Conservation (phyloP, 2,113 vertebrate species). For the Anthoscopus minutus region DNA sequence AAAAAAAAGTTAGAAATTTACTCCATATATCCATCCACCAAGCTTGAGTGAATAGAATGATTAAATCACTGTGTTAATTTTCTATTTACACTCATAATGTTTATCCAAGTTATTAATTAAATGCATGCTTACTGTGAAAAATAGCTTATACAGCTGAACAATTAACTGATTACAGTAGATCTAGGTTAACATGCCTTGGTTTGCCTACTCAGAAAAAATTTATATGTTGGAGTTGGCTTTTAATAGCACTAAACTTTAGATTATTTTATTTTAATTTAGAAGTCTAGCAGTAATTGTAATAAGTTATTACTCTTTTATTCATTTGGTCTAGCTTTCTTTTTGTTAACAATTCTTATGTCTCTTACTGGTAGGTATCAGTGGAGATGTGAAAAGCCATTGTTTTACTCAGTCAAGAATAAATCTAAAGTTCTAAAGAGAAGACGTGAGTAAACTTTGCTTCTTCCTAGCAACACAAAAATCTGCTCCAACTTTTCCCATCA, state of each 20-base stretch:
- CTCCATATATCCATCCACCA: neutral
- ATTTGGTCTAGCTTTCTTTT: neutral
- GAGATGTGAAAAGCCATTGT: conserved; percentile 72
- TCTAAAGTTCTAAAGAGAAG: conserved; percentile 61
- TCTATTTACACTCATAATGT: neutral
- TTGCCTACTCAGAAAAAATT: neutral
- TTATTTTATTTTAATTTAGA: neutral
- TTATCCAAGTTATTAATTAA: conserved; percentile 10
- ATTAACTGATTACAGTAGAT: neutral
- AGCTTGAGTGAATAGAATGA: neutral
- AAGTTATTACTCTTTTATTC: neutral
- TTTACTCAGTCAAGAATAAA: conserved; percentile 48
- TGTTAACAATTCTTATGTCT: neutral
- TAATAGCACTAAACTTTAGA: neutral
- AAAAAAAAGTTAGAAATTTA: neutral
- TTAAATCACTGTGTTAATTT: neutral
- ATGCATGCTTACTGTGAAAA: neutral
- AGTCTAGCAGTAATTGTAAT: neutral
- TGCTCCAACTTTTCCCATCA: neutral
- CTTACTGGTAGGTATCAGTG: conserved; percentile 62
- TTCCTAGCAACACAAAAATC: neutral
- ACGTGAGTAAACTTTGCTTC: conserved; percentile 62
- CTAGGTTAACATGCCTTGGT: neutral
- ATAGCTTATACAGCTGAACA: neutral
- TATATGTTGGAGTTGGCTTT: neutral